Conservation (phyloP, 2,113 vertebrate genomes). For the Eira barbara region DNA sequence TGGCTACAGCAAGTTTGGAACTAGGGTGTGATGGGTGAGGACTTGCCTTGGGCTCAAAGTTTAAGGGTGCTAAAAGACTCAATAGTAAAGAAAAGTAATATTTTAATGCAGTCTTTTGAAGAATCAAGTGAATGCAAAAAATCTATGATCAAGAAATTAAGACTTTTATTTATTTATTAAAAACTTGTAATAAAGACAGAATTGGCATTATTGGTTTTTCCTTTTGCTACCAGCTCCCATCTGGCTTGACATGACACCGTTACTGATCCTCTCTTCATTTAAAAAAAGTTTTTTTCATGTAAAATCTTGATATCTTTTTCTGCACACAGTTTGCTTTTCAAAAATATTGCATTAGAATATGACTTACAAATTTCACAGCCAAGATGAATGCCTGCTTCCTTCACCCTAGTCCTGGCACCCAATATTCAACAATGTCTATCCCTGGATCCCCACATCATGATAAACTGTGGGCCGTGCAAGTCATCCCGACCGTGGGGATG, state of each 20-base stretch:
- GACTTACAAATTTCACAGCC: neutral
- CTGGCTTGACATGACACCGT: neutral
- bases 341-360: neutral
- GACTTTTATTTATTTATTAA: neutral
- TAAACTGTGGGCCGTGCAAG: neutral
- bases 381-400: neutral
- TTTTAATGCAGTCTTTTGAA: neutral
- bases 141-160: neutral
- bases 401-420: neutral
- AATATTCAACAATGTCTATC: neutral
- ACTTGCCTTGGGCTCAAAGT: neutral
- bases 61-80: neutral
- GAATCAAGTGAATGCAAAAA: neutral
- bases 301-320: neutral
- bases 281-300: neutral
- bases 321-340: neutral
- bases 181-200: neutral
- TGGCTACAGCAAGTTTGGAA: neutral
- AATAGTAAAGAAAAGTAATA: neutral
- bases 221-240: neutral
- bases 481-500: too few relatives aligned
- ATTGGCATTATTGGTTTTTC: neutral
- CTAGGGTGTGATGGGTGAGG: too few relatives aligned
- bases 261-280: neutral
- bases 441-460: neutral